Evolutionary conservation across 1,140 invertebrate genomes (phyloP).

Genomic region (Atopsyche davidsoni): DNA sequence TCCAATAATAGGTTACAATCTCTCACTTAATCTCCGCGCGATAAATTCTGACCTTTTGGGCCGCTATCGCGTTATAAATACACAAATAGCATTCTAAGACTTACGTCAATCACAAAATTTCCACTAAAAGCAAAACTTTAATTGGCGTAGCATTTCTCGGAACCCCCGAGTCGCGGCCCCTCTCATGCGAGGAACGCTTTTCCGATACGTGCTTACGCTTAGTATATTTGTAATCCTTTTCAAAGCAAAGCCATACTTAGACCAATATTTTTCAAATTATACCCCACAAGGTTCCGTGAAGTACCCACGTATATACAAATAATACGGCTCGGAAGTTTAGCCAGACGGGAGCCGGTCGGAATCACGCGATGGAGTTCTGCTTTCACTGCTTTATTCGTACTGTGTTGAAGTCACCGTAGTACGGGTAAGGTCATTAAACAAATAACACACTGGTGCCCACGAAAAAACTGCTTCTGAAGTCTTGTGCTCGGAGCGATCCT

Average conservation of each 20-base stretch:
- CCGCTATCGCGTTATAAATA: too few species aligned
- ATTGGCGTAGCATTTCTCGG: conserved; percentile 9
- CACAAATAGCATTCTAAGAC: too few species aligned
- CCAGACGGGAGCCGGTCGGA: background rate
- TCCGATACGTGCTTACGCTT: conserved; percentile 9
- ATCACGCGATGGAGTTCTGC: conserved; percentile 17
- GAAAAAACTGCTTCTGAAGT: too few species aligned
- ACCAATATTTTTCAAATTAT: conserved; percentile 23
- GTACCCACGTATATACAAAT: background rate
- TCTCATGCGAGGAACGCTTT: conserved; percentile 7
- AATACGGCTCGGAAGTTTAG: background rate
- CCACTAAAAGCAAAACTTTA: background rate
- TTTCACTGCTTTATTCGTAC: conserved; percentile 12
- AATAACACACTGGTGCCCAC: too few species aligned
- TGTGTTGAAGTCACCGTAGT: conserved; percentile 6
- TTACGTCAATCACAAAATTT: too few species aligned
- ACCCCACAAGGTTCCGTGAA: conserved; percentile 7
- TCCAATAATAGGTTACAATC: too few species aligned
- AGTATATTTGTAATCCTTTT: conserved; percentile 12
- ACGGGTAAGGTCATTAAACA: conserved; percentile 18
- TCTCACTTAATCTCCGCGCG: too few species aligned
- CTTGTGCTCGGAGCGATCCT: too few species aligned
- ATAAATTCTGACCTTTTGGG: too few species aligned
- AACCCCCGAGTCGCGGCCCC: background rate
- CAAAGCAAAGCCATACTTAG: conserved; percentile 3